Evolutionary conservation across 2,888 invertebrate species (phyloP), one percentile per base, ranked within the genome.

Genomic region (Crematogaster levior): DNA sequence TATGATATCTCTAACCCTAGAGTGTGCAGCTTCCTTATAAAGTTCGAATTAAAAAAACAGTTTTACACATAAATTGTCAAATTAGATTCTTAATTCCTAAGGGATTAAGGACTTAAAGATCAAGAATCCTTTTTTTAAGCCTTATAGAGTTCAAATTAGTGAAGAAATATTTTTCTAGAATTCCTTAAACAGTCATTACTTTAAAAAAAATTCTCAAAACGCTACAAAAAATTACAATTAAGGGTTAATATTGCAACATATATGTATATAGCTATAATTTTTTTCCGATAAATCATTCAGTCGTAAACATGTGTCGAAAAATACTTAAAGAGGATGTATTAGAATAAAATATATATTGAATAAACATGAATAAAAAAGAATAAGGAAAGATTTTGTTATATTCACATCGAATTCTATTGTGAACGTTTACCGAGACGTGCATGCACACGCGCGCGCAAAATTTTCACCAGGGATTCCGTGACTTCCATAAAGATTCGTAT

Each of bases 401-500:
- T 70, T 51, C 34, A 5, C 18, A 70, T 1, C 24, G 10, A 34
- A 37, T 53, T 68, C 34, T 51, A 53, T 37, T 7, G 30, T 48
- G 12, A 48, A n/a, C 9, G 4, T 34, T 65, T 34, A n/a, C 15
- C 7, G 9, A 5, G 15, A 15, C 46, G 27, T 46, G 34, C 15
- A 15, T 37, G 15, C 21, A 27, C 6, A 27, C 53, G 18, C 81
- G 63, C 60, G 81, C 30, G 63, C 63, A 37, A 75, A 83, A 89
- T 68, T 83, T 85, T 80, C 83, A 46, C 72, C 58, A 66, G 73
- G 82, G 73, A 80, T 73, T 82, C 77, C 68, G 81, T 56, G 79
- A 87, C 65, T 87, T 85, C 77, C 84, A 46, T 51, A 66, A 85
- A 91, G 89, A 92, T 92, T 91, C 90, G 88, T 91, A 88, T 91